Evolutionary conservation across 2,113 vertebrate species (phyloP).

Genomic region (Etia nguti): DNA sequence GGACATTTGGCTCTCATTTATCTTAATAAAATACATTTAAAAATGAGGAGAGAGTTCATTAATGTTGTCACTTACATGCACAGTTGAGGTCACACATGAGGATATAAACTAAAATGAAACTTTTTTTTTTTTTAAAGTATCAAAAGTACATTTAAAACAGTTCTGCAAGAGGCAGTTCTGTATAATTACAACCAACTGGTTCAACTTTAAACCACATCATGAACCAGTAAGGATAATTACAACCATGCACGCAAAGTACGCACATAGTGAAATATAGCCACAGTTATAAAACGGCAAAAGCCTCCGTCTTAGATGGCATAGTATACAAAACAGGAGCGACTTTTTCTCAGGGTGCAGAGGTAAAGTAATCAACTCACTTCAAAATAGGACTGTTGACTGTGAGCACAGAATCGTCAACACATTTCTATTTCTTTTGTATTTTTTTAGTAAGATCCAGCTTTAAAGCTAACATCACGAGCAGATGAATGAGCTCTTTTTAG

Average conservation of each 20-base stretch:
- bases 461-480: neutral
- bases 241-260: neutral
- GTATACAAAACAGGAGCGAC: neutral
- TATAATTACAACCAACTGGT: neutral
- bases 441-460: neutral
- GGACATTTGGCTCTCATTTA: neutral
- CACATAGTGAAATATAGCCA: neutral
- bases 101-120: neutral
- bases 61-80: neutral
- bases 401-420: neutral
- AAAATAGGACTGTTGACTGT: neutral
- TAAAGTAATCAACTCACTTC: neutral
- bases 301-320: neutral
- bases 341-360: neutral
- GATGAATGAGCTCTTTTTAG: neutral
- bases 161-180: neutral
- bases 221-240: neutral
- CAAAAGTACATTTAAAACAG: neutral
- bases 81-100: neutral
- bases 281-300: neutral
- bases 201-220: neutral
- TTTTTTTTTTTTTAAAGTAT: neutral
- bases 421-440: neutral
- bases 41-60: neutral
- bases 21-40: neutral